Percentiles rank a stretch among this genome's conserved stretches.
These are phyloP conservation scores for Edolisoma coerulescens DNA, from an alignment of 2,113 vertebrate species.

Conservation along the genomic window DNA sequence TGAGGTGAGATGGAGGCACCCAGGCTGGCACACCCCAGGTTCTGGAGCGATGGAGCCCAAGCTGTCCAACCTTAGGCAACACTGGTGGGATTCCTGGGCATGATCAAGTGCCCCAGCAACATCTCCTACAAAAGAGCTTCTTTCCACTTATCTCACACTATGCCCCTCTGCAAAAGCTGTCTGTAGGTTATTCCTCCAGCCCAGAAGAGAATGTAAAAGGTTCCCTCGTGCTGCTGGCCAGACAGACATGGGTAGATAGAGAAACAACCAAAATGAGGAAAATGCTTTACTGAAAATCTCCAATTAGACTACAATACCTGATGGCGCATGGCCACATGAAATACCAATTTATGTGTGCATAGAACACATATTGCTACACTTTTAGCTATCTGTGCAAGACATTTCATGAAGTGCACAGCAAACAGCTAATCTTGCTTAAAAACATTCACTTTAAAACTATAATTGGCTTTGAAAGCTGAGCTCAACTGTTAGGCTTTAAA, in stretches of 20 bases:
- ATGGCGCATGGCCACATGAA: neutral
- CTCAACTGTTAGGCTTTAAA: neutral
- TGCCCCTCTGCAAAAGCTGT: neutral
- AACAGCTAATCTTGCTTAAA: neutral
- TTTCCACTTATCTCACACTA: neutral
- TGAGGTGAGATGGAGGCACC: neutral
- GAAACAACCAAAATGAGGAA: neutral
- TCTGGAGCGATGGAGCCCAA: neutral
- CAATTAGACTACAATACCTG: neutral
- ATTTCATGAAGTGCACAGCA: neutral
- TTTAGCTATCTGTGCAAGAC: neutral
- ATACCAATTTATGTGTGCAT: neutral
- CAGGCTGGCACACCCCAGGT: neutral
- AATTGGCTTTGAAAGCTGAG: neutral
- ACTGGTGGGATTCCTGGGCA: neutral
- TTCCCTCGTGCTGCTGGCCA: neutral
- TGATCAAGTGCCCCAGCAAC: neutral
- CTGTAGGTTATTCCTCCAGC: neutral
- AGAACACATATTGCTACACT: neutral
- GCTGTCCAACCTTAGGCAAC: neutral
- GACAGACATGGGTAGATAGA: accelerated
- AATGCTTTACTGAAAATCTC: neutral
- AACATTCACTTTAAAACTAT: neutral
- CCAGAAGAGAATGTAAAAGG: neutral
- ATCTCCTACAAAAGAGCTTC: neutral